phyloP scores from a whole-genome alignment of 2,113 vertebrate genomes.

The Columba livia region DNA sequence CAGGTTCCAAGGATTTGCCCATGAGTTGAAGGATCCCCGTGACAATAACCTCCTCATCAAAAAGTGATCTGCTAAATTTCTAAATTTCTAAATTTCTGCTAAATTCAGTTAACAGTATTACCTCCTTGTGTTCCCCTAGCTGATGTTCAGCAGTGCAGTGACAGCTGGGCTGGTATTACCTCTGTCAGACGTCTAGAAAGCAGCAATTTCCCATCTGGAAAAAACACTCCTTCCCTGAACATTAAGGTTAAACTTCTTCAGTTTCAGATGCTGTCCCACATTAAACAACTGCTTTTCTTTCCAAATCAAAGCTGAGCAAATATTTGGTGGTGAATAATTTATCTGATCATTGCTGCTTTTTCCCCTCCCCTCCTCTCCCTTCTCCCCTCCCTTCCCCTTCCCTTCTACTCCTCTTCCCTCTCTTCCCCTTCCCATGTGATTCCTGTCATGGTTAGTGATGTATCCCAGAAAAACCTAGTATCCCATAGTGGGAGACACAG shows the following conservation, averaged over 20 bases:
- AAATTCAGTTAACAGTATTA: not conserved
- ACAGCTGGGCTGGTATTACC: not conserved
- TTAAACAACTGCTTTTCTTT: not conserved
- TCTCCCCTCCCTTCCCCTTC: too few species aligned
- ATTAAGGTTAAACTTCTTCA: not conserved
- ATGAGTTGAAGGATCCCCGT: not conserved
- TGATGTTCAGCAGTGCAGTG: not conserved
- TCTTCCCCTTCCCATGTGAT: not conserved
- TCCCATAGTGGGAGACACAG: not conserved
- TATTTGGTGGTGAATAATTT: not conserved
- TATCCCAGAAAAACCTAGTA: too few species aligned
- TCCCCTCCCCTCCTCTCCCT: too few species aligned
- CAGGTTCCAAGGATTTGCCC: not conserved
- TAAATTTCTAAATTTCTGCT: too few species aligned
- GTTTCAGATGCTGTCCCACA: not conserved
- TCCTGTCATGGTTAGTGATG: rapidly evolving
- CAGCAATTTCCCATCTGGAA: not conserved
- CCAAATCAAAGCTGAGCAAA: not conserved
- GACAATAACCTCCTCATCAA: not conserved
- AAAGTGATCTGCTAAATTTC: not conserved
- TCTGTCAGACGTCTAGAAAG: not conserved
- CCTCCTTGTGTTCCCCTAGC: not conserved
- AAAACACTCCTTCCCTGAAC: not conserved
- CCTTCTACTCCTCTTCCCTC: too few species aligned
- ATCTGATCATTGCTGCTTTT: not conserved